Evolutionary conservation across 2,113 vertebrate species (phyloP).

Genomic region (Sprattus sprattus): DNA sequence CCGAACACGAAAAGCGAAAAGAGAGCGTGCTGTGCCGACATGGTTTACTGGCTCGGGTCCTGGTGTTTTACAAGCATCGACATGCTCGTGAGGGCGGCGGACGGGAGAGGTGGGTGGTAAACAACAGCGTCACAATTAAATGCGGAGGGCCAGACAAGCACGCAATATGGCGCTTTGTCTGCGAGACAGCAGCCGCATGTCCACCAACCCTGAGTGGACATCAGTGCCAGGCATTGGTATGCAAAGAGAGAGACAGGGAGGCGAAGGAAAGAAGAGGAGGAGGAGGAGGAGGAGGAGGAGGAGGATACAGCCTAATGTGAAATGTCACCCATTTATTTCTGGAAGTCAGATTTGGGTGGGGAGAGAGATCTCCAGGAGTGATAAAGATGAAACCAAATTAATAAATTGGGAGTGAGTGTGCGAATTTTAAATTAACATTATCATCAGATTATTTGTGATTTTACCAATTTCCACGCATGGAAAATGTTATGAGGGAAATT

Average conservation of each 20-base stretch:
- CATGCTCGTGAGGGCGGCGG: not conserved
- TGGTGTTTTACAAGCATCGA: not conserved
- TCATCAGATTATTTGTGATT: not conserved
- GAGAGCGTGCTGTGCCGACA: not conserved
- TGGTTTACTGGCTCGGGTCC: not conserved
- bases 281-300: not conserved
- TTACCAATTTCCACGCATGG: not conserved
- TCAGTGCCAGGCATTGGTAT: not conserved
- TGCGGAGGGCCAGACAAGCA: not conserved
- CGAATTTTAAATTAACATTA: not conserved
- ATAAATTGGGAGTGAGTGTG: not conserved
- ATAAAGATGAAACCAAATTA: not conserved
- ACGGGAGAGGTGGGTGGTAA: not conserved
- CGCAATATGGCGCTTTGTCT: conserved; percentile 11
- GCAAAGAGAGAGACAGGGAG: not conserved
- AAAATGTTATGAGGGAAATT: not conserved
- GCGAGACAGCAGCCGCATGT: not conserved
- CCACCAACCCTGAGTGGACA: not conserved
- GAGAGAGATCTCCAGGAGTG: not conserved
- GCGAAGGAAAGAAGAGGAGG: not conserved
- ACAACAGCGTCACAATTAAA: not conserved
- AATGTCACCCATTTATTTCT: not conserved
- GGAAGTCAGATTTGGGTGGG: not conserved
- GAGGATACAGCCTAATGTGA: not conserved
- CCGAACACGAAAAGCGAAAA: not conserved